Base-by-base conservation (phyloP, 2,797 vertebrate species). In the Rhodeus uyekii region DNA sequence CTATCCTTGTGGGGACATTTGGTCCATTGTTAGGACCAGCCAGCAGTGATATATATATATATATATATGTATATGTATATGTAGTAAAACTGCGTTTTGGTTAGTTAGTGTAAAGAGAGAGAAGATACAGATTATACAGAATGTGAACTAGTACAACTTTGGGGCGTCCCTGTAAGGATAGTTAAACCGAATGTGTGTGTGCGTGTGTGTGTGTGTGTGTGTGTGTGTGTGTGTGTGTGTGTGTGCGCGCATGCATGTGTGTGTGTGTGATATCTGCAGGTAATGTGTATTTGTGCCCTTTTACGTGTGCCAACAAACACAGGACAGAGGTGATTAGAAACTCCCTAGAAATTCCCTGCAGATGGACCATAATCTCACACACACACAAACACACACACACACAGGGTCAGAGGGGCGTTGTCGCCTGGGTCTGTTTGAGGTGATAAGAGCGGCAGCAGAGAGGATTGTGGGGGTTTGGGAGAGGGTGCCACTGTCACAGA, bases 221-320 rank as follows among this genome's bases (percentile, higher is more conserved):
- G 50, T 55, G 65, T 44, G 39, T 18, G 39, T 69, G 39, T 18
- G 39, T 29, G 8, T 13, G 32, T 19, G 60, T 22, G 29, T 22
- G 61, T 12, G 60, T 36, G 32, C 13, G 53, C 13, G 24, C 13
- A 9, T n/a, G 63, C 12, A 3, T 22, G 32, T 39, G 36, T 13
- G 19, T 14, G 22, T 32, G 27, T 77, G 0, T 32, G n/a, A 29
- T 39, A 39, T 42, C 34, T 44, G 34, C 46, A 78, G 77, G 48
- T 53, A 19, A 29, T 39, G 48, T 79, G 64, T 24, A 19, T 81
- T 39, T 84, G 76, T 85, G 74, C 79, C 87, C 87, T 85, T 89
- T 88, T 24, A 65, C 81, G 85, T 83, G 87, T 85, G 87, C 73
- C 89, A 76, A 76, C 60, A 53, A 36, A 58, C 81, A 85, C 61